Base-by-base conservation (phyloP, 2,797 vertebrate species). In the Alexandromys oeconomus region DNA sequence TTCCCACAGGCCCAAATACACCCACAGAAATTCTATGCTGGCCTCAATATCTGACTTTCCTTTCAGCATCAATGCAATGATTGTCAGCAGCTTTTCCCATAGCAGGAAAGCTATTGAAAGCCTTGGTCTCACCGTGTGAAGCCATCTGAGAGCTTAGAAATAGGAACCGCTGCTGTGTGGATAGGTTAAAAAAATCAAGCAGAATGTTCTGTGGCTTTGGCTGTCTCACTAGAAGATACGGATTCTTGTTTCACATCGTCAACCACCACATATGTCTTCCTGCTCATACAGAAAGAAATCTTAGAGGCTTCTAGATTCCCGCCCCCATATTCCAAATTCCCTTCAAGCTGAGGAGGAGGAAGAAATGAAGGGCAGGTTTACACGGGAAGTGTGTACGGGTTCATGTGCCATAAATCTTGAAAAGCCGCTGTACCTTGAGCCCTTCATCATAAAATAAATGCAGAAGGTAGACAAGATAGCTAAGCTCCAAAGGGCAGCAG, bases 61-160 rank as follows among this genome's bases (percentile, higher is more conserved):
- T 92, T 93, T 97, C 78, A 97, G 48, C 87, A 89, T 46, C 93
- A 93, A 92, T 93, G 94, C 93, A 90, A 90, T 37, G 17, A 0
- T 94, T 37, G 84, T 96, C 87, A 97, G 61, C 27, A 92, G 93
- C 92, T 96, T 98, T 97, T 71, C 91, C 94, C 97, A 23, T 40
- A 97, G 96, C 95, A 97, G 96, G 97, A 98, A 98, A 88, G 80
- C 89, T 96, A 97, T 95, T 91, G 81, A 97, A 98, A 97, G 95
- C 97, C 96, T 91, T 96, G 95, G 96, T 87, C 48, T 96, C 67
- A 57, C 78, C 80, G 48, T 14, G n/a, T n/a, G 79, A 92, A 93
- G 95, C 97, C 54, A 97, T 94, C 8, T 97, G 96, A 97, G 97
- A 98, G 89, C 92, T 95, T 98, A 98, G 98, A 98, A 98, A 98